These are phyloP conservation scores for Apodemus speciosus DNA, from an alignment of 2,113 vertebrate genomes.

Conservation along the genomic window DNA sequence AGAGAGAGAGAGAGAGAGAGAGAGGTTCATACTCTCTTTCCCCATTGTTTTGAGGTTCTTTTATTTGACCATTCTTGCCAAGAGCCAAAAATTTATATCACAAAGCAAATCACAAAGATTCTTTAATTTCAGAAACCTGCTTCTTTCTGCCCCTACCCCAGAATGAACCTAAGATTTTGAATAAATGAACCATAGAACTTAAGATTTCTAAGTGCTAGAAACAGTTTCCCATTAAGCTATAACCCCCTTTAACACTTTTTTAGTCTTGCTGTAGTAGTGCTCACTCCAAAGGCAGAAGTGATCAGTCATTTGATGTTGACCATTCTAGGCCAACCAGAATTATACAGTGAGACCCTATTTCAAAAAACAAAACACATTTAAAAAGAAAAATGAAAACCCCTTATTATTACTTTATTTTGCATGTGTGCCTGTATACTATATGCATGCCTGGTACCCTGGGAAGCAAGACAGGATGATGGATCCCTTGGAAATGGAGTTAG, in stretches of 20 bases:
- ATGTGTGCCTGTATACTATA: not conserved
- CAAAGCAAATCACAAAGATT: not conserved
- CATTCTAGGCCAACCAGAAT: not conserved
- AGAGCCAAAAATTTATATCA: not conserved
- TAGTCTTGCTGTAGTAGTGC: not conserved
- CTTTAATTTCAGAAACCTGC: constrained; percentile 6
- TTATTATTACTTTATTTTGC: not conserved
- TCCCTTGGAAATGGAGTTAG: not conserved
- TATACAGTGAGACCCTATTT: not conserved
- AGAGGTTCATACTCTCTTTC: not conserved
- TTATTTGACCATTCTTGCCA: not conserved
- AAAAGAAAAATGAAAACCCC: not conserved
- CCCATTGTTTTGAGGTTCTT: not conserved
- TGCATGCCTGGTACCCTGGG: not conserved
- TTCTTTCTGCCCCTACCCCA: not conserved
- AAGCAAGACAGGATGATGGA: not conserved
- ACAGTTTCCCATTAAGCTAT: not conserved
- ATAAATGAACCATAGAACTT: not conserved
- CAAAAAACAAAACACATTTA: not conserved
- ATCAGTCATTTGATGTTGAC: not conserved
- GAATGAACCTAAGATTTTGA: not conserved
- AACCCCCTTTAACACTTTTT: not conserved
- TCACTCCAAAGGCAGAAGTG: not conserved
- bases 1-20: too few relatives aligned
- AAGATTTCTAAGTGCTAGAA: not conserved